Base-by-base conservation (phyloP, 2,797 vertebrate species). In the Neostethus bicornis region DNA sequence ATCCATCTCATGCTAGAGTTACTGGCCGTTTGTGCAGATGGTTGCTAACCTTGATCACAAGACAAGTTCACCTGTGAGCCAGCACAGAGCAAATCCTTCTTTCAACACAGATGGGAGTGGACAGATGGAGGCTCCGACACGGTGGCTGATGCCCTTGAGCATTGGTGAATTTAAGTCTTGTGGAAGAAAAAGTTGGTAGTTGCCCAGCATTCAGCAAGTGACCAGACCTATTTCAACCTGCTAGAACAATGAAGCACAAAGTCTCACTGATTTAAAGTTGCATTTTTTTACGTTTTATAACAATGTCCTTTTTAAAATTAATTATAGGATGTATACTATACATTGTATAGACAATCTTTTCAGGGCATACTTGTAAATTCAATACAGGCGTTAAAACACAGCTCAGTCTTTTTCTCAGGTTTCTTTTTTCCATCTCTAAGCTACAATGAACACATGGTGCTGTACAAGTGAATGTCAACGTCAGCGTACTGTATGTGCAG, bases 91-190 rank as follows among this genome's bases (percentile, higher is more conserved):
- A 63, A 70, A 66, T 67, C 51, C 61, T 31, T 43, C 53, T 65
- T 78, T 75, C 63, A 59, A 29, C 78, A 75, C 84, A 87, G 84
- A 89, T 89, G 87, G 84, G 78, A 73, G 31, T 6, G 58, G 81
- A 72, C 87, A 89, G 84, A 84, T 84, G 85, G 87, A 79, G 68
- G 61, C 73, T 74, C 86, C 49, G 79, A 57, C 70, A 63, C 74
- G 66, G 66, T 75, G 69, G 52, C 52, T 66, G 49, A 73, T 83
- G 77, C 66, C 84, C 79, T 85, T 69, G 57, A 73, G 84, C 80
- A 35, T 42, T 43, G 17, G 50, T 68, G 48, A 55, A 61, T 61
- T 44, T 14, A 60, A 58, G 57, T 59, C 49, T 75, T 59, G 45
- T 56, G 25, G 66, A 58, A 52, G 28, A 47, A 62, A n/a, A 65